phyloP scores from a whole-genome alignment of 2,888 invertebrate species.

The Epistrophe grossulariae region DNA sequence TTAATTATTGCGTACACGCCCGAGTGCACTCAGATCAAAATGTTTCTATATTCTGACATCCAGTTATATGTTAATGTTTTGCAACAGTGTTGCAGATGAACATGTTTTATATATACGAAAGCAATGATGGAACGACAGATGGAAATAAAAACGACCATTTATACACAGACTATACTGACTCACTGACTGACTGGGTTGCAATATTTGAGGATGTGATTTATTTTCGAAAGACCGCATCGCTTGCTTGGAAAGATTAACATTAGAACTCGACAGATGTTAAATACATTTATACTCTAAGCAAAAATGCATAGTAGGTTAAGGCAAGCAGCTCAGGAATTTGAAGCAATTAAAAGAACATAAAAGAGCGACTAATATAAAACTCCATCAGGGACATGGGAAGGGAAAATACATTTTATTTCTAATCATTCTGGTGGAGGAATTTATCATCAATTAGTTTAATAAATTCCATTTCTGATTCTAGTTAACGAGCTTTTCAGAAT shows the following conservation, averaged over 20 bases:
- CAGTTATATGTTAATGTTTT: constrained; percentile 8
- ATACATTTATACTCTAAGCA: not conserved
- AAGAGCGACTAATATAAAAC: not conserved
- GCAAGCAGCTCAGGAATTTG: constrained; percentile 35
- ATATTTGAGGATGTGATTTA: constrained; percentile 46
- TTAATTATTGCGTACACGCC: constrained; percentile 68
- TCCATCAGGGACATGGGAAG: not conserved
- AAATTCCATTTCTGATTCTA: too few species aligned
- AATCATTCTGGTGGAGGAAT: not conserved
- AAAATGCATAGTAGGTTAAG: constrained; percentile 36
- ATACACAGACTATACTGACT: not conserved
- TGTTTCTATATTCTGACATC: constrained; percentile 38
- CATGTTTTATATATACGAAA: constrained; percentile 35
- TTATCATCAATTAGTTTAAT: not conserved
- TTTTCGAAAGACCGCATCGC: constrained; percentile 25
- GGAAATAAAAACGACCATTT: constrained; percentile 38
- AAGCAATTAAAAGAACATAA: constrained; percentile 40
- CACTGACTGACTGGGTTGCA: not conserved
- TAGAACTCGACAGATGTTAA: not conserved
- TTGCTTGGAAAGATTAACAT: constrained; percentile 26
- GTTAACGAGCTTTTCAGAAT: too few species aligned
- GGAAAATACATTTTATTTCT: not conserved
- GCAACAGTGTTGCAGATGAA: constrained; percentile 60
- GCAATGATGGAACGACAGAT: constrained; percentile 2
- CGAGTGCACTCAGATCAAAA: constrained; percentile 52